Percentiles rank a stretch among this genome's conserved stretches.
Evolutionary conservation across 2,797 vertebrate genomes (phyloP).

Genomic region (Rhincodon typus): DNA sequence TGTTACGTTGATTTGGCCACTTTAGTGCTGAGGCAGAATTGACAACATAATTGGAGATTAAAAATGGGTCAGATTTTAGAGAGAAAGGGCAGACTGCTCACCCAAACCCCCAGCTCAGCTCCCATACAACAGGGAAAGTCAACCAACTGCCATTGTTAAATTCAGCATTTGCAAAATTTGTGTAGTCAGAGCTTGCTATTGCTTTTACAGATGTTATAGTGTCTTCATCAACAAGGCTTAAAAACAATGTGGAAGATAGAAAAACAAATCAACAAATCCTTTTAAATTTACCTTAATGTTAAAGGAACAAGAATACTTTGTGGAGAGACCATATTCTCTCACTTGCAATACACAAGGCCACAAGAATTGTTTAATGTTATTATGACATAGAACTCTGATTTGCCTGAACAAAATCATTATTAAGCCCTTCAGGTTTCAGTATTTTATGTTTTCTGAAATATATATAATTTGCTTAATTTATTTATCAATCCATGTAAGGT

Average conservation of each 20-base stretch:
- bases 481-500: not conserved
- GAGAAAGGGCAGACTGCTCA: too few species aligned
- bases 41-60: not conserved
- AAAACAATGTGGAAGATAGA: not conserved
- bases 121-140: too few species aligned
- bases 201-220: not conserved
- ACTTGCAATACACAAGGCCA: not conserved
- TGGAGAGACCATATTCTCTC: not conserved
- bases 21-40: not conserved
- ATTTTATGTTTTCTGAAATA: not conserved
- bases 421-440: not conserved
- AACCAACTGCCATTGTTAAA: not conserved
- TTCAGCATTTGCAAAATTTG: not conserved
- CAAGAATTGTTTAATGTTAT: not conserved
- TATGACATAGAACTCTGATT: not conserved
- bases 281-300: not conserved
- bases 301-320: not conserved
- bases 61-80: not conserved
- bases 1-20: not conserved
- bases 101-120: too few species aligned
- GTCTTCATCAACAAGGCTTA: too few species aligned
- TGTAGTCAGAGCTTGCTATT: not conserved
- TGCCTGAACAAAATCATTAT: not conserved
- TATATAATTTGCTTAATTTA: not conserved
- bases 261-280: not conserved